These are phyloP conservation scores for Ficedula albicollis DNA, from an alignment of 2,797 vertebrate species.

Conservation along the genomic window DNA sequence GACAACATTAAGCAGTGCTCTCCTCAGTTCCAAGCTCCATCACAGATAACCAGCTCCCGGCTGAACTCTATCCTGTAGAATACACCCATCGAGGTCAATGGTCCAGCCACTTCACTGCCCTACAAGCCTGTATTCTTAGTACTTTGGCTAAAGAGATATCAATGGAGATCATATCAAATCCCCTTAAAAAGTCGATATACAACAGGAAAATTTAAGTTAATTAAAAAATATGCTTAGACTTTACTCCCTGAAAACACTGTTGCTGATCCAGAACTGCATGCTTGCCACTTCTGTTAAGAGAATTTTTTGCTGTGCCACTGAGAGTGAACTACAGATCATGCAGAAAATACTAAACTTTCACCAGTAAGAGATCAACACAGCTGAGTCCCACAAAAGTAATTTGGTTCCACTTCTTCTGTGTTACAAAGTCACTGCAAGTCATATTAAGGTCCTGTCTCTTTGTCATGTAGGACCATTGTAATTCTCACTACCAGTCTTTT, in stretches of 20 bases:
- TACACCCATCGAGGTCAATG: not conserved
- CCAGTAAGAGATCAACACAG: not conserved
- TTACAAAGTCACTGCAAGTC: not conserved
- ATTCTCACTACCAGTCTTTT: not conserved
- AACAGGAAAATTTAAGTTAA: not conserved
- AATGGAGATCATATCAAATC: not conserved
- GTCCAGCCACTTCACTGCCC: not conserved
- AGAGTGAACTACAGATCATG: not conserved
- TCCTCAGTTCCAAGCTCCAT: not conserved
- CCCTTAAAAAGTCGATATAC: not conserved
- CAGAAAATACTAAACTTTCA: not conserved
- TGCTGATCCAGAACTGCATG: not conserved
- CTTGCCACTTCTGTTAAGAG: not conserved
- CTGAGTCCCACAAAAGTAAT: not conserved
- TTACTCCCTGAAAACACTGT: not conserved
- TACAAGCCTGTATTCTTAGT: not conserved
- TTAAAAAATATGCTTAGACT: not conserved
- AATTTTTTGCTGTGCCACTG: not conserved
- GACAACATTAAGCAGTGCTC: not conserved
- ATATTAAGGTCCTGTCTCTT: not conserved
- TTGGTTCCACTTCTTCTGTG: rapidly evolving
- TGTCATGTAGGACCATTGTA: not conserved
- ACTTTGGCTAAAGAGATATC: not conserved
- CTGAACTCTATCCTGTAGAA: not conserved
- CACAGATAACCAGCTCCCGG: not conserved